A percentile compares a stretch with the other conserved stretches of the same genome.
These are phyloP conservation scores for Calameuta idolon DNA, from an alignment of 2,888 invertebrate species.

Conservation along the genomic window DNA sequence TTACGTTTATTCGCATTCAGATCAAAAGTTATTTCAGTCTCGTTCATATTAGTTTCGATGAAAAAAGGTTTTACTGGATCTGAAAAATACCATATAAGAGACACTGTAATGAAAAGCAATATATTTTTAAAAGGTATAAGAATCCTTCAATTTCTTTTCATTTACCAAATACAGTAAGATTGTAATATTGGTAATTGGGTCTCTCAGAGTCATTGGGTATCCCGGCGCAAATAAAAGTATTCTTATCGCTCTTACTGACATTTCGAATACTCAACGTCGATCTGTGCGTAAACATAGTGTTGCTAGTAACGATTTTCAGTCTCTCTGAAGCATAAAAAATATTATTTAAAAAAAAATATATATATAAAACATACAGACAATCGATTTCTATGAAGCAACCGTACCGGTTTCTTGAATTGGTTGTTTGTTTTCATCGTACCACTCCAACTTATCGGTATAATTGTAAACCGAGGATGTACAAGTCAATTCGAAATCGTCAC, in stretches of 20 bases:
- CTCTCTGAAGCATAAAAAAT: slow-evolving; percentile 36
- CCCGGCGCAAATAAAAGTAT: slow-evolving; percentile 53
- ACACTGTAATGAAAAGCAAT: not conserved
- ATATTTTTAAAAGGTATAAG: not conserved
- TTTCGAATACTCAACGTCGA: slow-evolving; percentile 57
- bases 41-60: slow-evolving; percentile 67
- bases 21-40: slow-evolving; percentile 55
- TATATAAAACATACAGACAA: not conserved
- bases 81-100: slow-evolving; percentile 35
- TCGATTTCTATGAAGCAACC: slow-evolving; percentile 5
- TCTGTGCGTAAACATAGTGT: slow-evolving; percentile 61
- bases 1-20: slow-evolving; percentile 51
- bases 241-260: slow-evolving; percentile 50
- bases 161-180: slow-evolving; percentile 63
- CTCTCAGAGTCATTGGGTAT: slow-evolving; percentile 17
- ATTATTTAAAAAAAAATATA: not conserved
- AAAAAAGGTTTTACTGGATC: slow-evolving; percentile 68
- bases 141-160: slow-evolving; percentile 14
- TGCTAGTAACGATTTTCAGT: slow-evolving; percentile 28
- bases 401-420: slow-evolving; percentile 42
- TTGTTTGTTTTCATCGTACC: slow-evolving; percentile 62
- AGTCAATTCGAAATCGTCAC: slow-evolving; percentile 70
- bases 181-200: slow-evolving; percentile 24
- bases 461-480: slow-evolving; percentile 72
- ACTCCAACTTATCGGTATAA: slow-evolving; percentile 68